Percentiles rank a stretch among this genome's conserved stretches.
Conservation (phyloP, 35 echinoderm and acorn worm species). For the Strongylocentrotus purpuratus region DNA sequence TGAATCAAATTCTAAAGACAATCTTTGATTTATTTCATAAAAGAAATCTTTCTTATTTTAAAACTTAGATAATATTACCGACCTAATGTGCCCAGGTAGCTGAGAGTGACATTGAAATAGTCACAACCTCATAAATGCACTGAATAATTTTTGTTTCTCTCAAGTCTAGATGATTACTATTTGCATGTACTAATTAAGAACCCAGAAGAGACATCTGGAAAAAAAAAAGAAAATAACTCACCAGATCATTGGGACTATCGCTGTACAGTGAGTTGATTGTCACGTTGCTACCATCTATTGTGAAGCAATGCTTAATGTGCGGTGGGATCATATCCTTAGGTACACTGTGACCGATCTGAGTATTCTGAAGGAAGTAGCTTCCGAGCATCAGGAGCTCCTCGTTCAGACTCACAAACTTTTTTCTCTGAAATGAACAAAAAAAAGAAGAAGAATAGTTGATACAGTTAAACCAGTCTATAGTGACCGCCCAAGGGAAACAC, state of each 20-base stretch:
- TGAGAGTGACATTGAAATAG: no score
- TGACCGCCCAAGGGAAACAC: no score
- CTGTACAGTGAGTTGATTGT: conserved; percentile 69
- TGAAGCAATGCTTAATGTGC: conserved; percentile 76
- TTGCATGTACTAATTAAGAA: not conserved
- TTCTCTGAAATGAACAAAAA: conserved; percentile 66
- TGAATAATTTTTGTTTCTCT: not conserved
- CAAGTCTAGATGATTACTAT: not conserved
- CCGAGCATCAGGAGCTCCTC: conserved; percentile 79
- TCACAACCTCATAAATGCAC: not conserved
- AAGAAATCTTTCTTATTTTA: no score
- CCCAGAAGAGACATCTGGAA: not conserved
- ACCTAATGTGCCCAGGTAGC: no score
- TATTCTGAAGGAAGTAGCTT: conserved; percentile 83
- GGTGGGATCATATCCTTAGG: conserved; percentile 72
- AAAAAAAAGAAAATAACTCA: conserved; percentile 27
- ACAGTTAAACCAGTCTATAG: no score
- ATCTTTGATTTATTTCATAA: no score
- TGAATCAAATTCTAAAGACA: no score
- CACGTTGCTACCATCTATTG: conserved; percentile 74
- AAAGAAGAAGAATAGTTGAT: not conserved
- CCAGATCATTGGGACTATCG: conserved; percentile 83
- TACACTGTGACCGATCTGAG: conserved; percentile 65
- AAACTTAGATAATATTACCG: no score
- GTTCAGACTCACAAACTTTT: conserved; percentile 88